These are phyloP conservation scores for Habropoda laboriosa DNA, from an alignment of 1,140 invertebrate genomes.

Conservation along the genomic window DNA sequence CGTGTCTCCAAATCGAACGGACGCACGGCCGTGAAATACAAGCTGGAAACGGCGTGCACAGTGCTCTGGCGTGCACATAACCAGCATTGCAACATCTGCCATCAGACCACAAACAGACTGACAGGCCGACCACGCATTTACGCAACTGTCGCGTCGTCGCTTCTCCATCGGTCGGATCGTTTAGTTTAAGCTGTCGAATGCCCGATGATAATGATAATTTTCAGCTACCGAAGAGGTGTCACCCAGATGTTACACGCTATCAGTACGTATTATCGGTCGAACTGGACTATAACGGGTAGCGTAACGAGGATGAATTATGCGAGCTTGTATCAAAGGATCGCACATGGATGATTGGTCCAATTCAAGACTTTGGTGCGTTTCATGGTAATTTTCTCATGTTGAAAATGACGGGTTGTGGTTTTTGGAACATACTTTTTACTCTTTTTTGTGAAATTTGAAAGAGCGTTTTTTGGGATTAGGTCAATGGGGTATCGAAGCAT, in stretches of 20 bases:
- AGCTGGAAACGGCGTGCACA: constrained; percentile 18
- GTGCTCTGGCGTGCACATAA: constrained; percentile 43
- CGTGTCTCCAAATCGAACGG: background rate
- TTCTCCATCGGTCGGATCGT: constrained; percentile 46
- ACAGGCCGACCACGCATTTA: constrained; percentile 63
- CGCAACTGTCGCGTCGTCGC: constrained; percentile 65
- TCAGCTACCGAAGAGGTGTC: constrained; percentile 16
- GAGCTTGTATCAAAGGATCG: background rate
- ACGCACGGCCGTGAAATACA: constrained; percentile 36
- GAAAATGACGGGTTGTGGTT: background rate
- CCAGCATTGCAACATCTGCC: constrained; percentile 70
- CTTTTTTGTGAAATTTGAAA: too few relatives aligned
- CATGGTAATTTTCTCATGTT: background rate
- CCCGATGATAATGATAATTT: constrained; percentile 56
- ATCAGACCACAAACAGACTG: constrained; percentile 58
- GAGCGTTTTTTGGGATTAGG: too few relatives aligned
- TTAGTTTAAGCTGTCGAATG: constrained; percentile 53
- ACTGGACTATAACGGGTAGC: background rate
- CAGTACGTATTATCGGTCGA: background rate
- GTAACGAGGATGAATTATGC: constrained; percentile 1
- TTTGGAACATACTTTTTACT: too few relatives aligned
- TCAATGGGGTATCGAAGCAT: too few relatives aligned
- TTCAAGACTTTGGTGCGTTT: too few relatives aligned
- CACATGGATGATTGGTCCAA: background rate
- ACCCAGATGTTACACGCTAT: constrained; percentile 37